Percentiles rank a stretch among this genome's conserved stretches.
These are phyloP conservation scores for Archivesica marissinica DNA, from an alignment of 1,140 invertebrate species.

Conservation along the genomic window DNA sequence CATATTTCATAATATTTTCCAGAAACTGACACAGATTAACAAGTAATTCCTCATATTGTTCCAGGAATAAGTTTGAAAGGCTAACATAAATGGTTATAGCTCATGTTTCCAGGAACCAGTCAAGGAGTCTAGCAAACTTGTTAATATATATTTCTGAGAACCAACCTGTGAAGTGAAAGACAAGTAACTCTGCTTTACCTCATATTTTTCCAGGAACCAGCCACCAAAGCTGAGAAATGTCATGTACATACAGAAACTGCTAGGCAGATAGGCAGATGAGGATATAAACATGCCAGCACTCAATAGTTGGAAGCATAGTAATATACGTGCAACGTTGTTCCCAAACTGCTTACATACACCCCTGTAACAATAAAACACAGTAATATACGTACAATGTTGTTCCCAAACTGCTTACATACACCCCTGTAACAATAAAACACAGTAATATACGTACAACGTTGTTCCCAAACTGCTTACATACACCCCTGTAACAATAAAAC, in stretches of 20 bases:
- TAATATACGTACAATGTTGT: not conserved
- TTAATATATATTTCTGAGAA: too few species aligned
- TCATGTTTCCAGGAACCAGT: too few species aligned
- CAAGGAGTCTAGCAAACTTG: too few species aligned
- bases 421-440: too few species aligned
- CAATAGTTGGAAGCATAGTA: constrained; percentile 92
- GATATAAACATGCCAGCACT: constrained; percentile 96
- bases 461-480: too few species aligned
- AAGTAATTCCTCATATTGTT: too few species aligned
- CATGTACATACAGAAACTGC: constrained; percentile 95
- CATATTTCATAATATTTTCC: too few species aligned
- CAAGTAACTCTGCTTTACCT: constrained; percentile 58
- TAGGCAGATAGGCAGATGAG: constrained; percentile 95
- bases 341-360: constrained; percentile 95
- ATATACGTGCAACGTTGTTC: constrained; percentile 92
- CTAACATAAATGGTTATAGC: too few species aligned
- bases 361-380: constrained; percentile 85
- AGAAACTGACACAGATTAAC: too few species aligned
- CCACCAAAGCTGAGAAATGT: constrained; percentile 92
- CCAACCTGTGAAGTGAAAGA: not conserved
- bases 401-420: not conserved
- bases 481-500: too few species aligned
- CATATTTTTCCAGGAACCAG: constrained; percentile 86
- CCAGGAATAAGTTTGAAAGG: too few species aligned
- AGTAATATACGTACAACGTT: too few species aligned